These are phyloP conservation scores for Sphaerophoria rueppellii DNA, from an alignment of 2,888 invertebrate species.

Conservation along the genomic window DNA sequence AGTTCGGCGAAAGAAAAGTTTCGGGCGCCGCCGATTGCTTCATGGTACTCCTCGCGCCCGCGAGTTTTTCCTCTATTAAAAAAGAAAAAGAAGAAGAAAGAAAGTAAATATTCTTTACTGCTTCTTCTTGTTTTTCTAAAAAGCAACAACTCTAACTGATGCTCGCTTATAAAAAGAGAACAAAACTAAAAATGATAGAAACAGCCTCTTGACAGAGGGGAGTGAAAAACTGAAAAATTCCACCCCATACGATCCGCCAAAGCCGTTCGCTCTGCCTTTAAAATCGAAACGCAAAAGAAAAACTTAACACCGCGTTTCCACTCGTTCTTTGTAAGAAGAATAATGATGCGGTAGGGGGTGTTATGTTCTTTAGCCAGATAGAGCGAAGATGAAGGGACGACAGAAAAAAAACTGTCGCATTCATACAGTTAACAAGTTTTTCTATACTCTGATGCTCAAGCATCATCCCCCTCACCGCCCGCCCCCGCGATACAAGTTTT, in stretches of 20 bases:
- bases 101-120: conserved; percentile 52
- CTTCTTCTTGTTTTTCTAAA: conserved; percentile 35
- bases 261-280: too few species aligned
- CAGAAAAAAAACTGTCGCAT: conserved; percentile 59
- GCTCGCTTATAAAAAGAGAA: conserved; percentile 60
- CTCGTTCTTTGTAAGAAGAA: neutral
- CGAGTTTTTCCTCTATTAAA: neutral
- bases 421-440: conserved; percentile 72
- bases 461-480: neutral
- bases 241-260: conserved; percentile 21
- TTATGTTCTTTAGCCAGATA: conserved; percentile 49
- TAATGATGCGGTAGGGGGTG: neutral
- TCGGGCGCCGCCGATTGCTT: conserved; percentile 66
- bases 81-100: conserved; percentile 42
- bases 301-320: conserved; percentile 40
- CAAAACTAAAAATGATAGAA: conserved; percentile 69
- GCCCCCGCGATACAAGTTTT: conserved; percentile 37
- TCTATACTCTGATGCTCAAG: conserved; percentile 34
- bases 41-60: conserved; percentile 57
- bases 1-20: conserved; percentile 66
- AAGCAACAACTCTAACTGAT: conserved; percentile 29
- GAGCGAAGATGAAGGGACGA: conserved; percentile 19
- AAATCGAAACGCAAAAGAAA: conserved; percentile 22
- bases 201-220: conserved; percentile 3
- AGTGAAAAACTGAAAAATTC: conserved; percentile 48